Base-by-base conservation (phyloP, 1,140 invertebrate genomes). In the Trialeurodes vaporariorum region DNA sequence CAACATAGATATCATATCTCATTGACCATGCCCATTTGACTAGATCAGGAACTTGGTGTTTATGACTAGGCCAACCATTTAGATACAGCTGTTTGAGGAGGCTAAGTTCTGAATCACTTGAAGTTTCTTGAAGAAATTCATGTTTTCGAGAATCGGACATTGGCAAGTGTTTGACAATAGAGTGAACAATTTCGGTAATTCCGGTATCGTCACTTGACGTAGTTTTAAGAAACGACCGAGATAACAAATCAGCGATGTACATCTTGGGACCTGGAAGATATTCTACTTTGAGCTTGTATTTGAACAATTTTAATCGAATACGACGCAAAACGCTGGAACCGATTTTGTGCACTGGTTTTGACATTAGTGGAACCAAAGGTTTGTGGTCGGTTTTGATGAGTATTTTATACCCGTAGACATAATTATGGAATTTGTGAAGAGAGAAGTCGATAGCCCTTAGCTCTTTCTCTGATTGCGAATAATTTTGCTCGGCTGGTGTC, bases 371-470 rank as follows among this genome's bases (percentile, higher is more conserved):
- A 13, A 74, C 74, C n/a, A 77, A 63, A 22, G 77, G 77, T 61
- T 77, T 76, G 63, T 80, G 78, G 70, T 79, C 77, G 22, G 74
- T 77, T n/a, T n/a, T n/a, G 63, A 73, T 59, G 2, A 75, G 64
- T 13, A 77, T 64, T 25, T 65, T 22, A 59, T 62, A 26, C 12
- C 76, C 73, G 69, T 74, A 74, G 17, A 78, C 69, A 63, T 69
- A 75, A 58, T 74, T 59, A 40, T 75, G 73, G 71, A 76, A 78
- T 67, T 73, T 72, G 12, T 69, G 60, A 59, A 70, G 71, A 1
- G 70, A n/a, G n/a, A n/a, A n/a, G n/a, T n/a, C n/a, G n/a, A n/a
- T n/a, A n/a, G n/a, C n/a, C n/a, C n/a, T n/a, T n/a, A n/a, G n/a
- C n/a, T n/a, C n/a, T n/a, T n/a, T n/a, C n/a, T n/a, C n/a, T n/a